phyloP scores from a whole-genome alignment of 2,888 invertebrate genomes.

The Luffia ferchaultella region DNA sequence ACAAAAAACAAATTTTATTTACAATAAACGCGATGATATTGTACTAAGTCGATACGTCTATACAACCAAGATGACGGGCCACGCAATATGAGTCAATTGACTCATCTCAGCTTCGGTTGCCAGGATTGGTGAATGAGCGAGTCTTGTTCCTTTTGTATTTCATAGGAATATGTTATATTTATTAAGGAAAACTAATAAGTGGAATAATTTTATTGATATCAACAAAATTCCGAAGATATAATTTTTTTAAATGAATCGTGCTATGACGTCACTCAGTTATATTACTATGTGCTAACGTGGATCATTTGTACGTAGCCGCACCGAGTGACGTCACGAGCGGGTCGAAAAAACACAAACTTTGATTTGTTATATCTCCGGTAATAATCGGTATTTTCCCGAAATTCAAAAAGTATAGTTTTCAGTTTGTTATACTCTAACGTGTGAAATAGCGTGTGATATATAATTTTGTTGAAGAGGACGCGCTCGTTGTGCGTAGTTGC shows the following conservation, averaged over 20 bases:
- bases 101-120: too few relatives aligned
- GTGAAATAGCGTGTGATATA: background rate
- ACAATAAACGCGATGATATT: background rate
- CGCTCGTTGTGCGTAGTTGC: background rate
- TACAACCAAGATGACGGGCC: too few relatives aligned
- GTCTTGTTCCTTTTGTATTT: too few relatives aligned
- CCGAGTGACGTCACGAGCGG: too few relatives aligned
- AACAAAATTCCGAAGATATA: too few relatives aligned
- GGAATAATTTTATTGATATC: too few relatives aligned
- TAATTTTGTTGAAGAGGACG: background rate
- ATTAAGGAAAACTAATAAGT: too few relatives aligned
- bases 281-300: background rate
- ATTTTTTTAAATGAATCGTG: too few relatives aligned
- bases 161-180: too few relatives aligned
- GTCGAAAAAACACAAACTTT: background rate
- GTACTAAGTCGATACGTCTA: background rate
- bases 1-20: background rate
- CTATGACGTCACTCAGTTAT: too few relatives aligned
- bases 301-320: background rate
- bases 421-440: background rate
- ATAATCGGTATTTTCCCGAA: background rate
- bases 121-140: too few relatives aligned
- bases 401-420: background rate
- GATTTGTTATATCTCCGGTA: background rate
- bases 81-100: too few relatives aligned